Evolutionary conservation across 2,113 vertebrate genomes (phyloP).

Genomic region (Cephalopholis sonnerati): DNA sequence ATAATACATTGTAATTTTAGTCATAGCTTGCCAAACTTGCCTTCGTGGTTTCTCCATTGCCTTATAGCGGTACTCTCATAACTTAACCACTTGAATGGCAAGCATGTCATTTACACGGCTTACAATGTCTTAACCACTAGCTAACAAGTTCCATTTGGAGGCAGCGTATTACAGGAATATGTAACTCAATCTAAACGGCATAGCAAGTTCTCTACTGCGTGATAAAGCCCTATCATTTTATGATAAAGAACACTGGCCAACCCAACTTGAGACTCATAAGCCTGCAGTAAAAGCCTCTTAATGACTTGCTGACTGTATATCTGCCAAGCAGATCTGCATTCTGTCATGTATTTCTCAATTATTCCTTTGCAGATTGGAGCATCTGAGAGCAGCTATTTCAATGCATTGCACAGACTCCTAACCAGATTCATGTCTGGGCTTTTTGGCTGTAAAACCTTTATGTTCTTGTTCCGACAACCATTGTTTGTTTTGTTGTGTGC

Average conservation of each 20-base stretch:
- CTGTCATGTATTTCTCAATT: slow-evolving; percentile 10
- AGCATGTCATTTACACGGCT: no score
- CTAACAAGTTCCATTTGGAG: background rate
- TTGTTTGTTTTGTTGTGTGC: background rate
- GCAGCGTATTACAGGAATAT: background rate
- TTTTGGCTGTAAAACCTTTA: slow-evolving; percentile 10
- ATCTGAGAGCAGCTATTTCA: slow-evolving; percentile 41
- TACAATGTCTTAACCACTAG: background rate
- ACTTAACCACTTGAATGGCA: background rate
- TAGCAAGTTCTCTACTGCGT: background rate
- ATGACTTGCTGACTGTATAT: background rate
- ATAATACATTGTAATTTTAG: background rate
- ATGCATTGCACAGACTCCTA: slow-evolving; percentile 5
- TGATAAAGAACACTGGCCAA: background rate
- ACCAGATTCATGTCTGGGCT: background rate
- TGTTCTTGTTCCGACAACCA: background rate
- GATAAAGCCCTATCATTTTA: background rate
- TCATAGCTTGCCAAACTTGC: background rate
- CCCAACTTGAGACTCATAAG: slow-evolving; percentile 18
- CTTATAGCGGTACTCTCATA: background rate
- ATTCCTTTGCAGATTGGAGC: slow-evolving; percentile 16
- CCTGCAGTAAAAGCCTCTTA: slow-evolving; percentile 9
- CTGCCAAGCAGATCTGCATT: slow-evolving; percentile 13
- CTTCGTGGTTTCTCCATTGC: background rate
- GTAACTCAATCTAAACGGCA: background rate